Conservation (phyloP, 2,888 invertebrate species). For the Oeneis ivallda region DNA sequence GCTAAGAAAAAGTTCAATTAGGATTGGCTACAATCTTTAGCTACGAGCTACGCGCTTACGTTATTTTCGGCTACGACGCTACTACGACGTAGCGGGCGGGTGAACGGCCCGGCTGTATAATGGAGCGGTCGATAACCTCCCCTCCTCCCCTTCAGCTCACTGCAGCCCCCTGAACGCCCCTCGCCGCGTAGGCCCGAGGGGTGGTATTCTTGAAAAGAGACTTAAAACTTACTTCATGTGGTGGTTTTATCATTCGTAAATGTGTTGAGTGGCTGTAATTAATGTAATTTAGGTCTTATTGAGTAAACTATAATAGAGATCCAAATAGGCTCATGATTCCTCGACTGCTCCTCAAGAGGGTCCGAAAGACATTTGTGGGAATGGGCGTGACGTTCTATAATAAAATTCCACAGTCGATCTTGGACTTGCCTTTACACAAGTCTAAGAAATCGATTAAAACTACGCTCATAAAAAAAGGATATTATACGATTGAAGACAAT, state of each 20-base stretch:
- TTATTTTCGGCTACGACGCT: slow-evolving; percentile 48
- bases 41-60: slow-evolving; percentile 15
- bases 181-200: slow-evolving; percentile 43
- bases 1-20: slow-evolving; percentile 9
- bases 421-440: no score
- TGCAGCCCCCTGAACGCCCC: slow-evolving; percentile 33
- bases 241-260: not conserved
- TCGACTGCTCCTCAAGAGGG: no score
- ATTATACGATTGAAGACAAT: no score
- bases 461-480: no score
- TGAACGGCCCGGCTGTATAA: slow-evolving; percentile 68
- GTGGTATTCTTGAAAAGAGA: slow-evolving; percentile 42
- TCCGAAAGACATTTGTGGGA: no score
- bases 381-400: no score
- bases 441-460: no score
- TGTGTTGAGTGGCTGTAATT: slow-evolving; percentile 1
- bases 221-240: slow-evolving; percentile 18
- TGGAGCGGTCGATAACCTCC: slow-evolving; percentile 71
- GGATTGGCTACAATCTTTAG: slow-evolving; percentile 13
- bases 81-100: slow-evolving; percentile 62
- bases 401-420: no score
- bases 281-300: not conserved
- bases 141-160: slow-evolving; percentile 39
- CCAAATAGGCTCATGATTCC: no score
- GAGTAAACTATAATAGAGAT: no score